Evolutionary conservation across 2,113 vertebrate genomes (phyloP).

Genomic region (Chaetura pelagica): DNA sequence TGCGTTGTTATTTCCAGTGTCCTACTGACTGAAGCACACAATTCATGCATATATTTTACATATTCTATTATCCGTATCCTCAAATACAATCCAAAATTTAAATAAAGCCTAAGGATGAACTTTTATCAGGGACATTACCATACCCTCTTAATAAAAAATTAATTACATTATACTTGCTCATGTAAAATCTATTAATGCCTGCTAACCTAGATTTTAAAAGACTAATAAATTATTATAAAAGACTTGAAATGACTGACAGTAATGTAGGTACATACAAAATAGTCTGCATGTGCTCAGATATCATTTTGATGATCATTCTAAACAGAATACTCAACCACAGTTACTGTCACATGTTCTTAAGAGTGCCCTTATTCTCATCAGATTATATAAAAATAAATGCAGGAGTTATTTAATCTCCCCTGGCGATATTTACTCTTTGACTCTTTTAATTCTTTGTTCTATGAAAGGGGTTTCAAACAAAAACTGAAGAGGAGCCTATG

Average conservation of each 20-base stretch:
- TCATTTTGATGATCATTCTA: not conserved
- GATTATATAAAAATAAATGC: not conserved
- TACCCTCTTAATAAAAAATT: not conserved
- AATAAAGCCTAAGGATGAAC: not conserved
- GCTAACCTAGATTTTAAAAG: not conserved
- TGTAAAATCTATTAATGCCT: not conserved
- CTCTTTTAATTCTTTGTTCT: not conserved
- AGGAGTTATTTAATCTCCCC: not conserved
- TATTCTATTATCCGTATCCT: not conserved
- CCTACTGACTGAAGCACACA: not conserved
- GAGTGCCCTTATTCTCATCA: not conserved
- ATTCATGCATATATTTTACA: not conserved
- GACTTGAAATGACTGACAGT: not conserved
- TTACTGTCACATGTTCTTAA: not conserved
- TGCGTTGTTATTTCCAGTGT: not conserved
- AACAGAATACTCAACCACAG: not conserved
- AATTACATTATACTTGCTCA: not conserved
- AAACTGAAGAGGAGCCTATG: not conserved
- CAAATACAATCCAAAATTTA: not conserved
- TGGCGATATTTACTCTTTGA: not conserved
- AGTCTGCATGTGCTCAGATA: not conserved
- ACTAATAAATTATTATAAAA: not conserved
- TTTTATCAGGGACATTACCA: not conserved
- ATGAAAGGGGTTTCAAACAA: not conserved
- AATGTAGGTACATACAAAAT: not conserved